Evolutionary conservation across 2,888 invertebrate species (phyloP).

Genomic region (Caenorhabditis sp.): DNA sequence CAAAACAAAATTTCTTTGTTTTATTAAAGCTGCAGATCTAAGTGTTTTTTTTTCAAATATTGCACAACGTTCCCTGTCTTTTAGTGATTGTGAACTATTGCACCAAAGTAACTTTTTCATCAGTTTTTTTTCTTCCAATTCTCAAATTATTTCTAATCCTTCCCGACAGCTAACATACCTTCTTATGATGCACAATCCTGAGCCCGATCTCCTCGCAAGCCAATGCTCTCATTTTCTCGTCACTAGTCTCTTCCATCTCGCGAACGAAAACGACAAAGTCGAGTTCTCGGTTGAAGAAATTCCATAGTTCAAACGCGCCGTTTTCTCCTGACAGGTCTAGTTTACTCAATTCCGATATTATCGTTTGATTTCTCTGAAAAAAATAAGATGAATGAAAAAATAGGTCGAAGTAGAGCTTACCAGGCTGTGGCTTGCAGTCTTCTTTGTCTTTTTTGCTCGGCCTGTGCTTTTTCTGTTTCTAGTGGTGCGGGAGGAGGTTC

Average conservation of each 20-base stretch:
- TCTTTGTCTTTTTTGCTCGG: background rate
- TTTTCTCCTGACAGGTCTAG: background rate
- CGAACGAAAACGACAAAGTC: background rate
- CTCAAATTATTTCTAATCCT: too few species aligned
- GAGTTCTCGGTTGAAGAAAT: slow-evolving; percentile 13
- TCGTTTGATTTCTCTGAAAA: too few species aligned
- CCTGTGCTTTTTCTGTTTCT: background rate
- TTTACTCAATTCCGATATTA: too few species aligned
- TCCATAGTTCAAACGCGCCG: slow-evolving; percentile 16
- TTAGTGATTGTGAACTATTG: too few species aligned
- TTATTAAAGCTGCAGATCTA: too few species aligned
- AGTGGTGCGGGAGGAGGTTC: background rate
- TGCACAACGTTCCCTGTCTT: too few species aligned
- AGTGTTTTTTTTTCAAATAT: too few species aligned
- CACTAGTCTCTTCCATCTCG: background rate
- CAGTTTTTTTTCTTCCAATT: too few species aligned
- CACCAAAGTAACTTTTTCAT: too few species aligned
- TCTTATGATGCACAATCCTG: slow-evolving; percentile 30
- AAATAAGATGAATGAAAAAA: too few species aligned
- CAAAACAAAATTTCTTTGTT: too few species aligned
- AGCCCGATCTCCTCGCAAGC: slow-evolving; percentile 22
- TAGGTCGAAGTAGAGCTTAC: too few species aligned
- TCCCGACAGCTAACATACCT: slow-evolving; percentile 5
- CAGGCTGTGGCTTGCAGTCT: background rate
- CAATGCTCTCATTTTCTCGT: background rate